These are phyloP conservation scores for Propithecus deckenii DNA, from an alignment of 2,797 vertebrate species.

Conservation along the genomic window DNA sequence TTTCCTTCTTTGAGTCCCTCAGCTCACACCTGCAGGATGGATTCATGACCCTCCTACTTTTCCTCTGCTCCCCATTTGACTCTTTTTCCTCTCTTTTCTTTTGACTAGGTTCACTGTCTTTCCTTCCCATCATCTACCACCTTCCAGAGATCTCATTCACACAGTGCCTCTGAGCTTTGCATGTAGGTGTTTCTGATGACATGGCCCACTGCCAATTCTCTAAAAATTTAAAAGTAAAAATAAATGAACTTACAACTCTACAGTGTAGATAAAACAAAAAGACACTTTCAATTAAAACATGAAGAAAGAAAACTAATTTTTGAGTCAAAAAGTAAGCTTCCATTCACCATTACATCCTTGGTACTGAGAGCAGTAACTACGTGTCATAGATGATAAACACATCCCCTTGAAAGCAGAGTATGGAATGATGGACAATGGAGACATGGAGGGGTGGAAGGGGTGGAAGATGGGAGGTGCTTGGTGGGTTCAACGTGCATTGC, in stretches of 20 bases:
- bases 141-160: not conserved
- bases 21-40: not conserved
- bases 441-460: too few species aligned
- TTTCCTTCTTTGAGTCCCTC: not conserved
- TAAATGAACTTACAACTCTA: not conserved
- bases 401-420: not conserved
- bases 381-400: not conserved
- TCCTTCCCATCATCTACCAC: not conserved
- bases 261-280: not conserved
- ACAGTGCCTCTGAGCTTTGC: not conserved
- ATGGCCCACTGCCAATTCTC: not conserved
- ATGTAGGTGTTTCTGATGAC: not conserved
- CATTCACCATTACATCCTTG: not conserved
- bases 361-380: not conserved
- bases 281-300: not conserved
- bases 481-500: too few species aligned
- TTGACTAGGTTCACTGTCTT: not conserved
- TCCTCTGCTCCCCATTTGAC: not conserved
- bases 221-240: not conserved
- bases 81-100: not conserved
- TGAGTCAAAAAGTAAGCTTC: not conserved
- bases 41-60: not conserved
- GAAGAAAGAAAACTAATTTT: not conserved
- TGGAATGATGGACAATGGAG: too few species aligned
- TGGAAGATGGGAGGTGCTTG: too few species aligned